Evolutionary conservation across 2,797 vertebrate species (phyloP).

Genomic region (Cyprinella venusta): DNA sequence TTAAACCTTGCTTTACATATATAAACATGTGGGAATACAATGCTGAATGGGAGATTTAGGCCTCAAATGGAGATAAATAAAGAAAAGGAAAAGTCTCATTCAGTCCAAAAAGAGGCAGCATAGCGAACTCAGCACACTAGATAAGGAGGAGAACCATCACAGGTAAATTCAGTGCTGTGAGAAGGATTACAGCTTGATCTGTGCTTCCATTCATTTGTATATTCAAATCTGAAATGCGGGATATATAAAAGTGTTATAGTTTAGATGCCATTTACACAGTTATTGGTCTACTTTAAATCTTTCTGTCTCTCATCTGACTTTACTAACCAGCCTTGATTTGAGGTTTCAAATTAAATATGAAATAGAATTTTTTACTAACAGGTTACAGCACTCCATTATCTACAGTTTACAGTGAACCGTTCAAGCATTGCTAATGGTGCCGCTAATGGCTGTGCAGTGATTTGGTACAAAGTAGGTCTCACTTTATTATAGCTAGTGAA

Average conservation of each 20-base stretch:
- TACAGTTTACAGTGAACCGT: conserved; percentile 30
- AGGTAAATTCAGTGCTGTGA: conserved; percentile 3
- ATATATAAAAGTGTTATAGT: neutral
- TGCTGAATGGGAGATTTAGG: conserved; percentile 20
- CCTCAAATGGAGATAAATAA: conserved; percentile 17
- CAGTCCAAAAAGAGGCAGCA: conserved; percentile 14
- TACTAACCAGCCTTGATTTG: conserved; percentile 23
- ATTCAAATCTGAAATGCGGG: neutral
- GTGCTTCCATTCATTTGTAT: conserved; percentile 6
- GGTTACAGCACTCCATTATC: conserved; percentile 27
- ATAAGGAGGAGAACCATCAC: conserved; percentile 15
- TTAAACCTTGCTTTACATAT: conserved; percentile 31
- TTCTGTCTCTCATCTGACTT: conserved; percentile 1
- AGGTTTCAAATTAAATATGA: neutral
- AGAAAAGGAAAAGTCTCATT: neutral
- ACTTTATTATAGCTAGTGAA: conserved; percentile 48
- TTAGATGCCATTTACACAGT: neutral
- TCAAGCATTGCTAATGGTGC: conserved; percentile 36
- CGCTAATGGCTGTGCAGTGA: conserved; percentile 43
- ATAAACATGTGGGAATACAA: conserved; percentile 30
- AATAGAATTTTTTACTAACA: neutral
- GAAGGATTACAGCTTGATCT: conserved; percentile 2
- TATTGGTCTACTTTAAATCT: neutral
- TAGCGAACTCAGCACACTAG: conserved; percentile 1
- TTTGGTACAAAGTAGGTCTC: conserved; percentile 44